Evolutionary conservation across 1,140 invertebrate genomes (phyloP).

Genomic region (Caenorhabditis latens): DNA sequence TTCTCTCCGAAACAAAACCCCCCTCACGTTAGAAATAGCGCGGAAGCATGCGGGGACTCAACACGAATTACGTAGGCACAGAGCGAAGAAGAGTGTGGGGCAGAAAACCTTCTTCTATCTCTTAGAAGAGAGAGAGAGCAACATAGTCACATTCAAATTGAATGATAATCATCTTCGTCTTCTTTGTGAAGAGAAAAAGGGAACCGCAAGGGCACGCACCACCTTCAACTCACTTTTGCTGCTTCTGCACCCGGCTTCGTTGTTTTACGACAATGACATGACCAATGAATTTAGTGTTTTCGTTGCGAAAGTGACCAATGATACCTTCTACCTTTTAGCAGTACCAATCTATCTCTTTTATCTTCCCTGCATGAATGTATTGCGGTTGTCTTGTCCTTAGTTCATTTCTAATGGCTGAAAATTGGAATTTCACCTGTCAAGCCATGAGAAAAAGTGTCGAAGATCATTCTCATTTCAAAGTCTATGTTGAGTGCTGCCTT

Average conservation of each 20-base stretch:
- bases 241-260: neutral
- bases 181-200: constrained; percentile 45
- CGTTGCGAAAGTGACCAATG: neutral
- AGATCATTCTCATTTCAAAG: constrained; percentile 7
- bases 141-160: constrained; percentile 56
- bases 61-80: constrained; percentile 45
- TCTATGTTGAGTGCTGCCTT: neutral
- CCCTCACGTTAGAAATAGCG: constrained; percentile 2
- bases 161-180: constrained; percentile 55
- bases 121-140: constrained; percentile 42
- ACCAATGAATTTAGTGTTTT: neutral
- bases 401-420: too few species aligned
- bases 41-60: constrained; percentile 13
- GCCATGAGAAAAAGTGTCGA: neutral
- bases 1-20: constrained; percentile 35
- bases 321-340: neutral
- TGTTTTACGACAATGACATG: constrained; percentile 30
- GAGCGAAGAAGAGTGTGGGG: neutral
- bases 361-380: too few species aligned
- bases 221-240: constrained; percentile 52
- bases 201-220: constrained; percentile 32
- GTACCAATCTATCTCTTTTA: too few species aligned
- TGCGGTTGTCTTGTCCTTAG: too few species aligned
- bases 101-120: constrained; percentile 16
- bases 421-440: neutral